phyloP scores from a whole-genome alignment of 2,888 invertebrate genomes.

The Mesorhabditis belari region DNA sequence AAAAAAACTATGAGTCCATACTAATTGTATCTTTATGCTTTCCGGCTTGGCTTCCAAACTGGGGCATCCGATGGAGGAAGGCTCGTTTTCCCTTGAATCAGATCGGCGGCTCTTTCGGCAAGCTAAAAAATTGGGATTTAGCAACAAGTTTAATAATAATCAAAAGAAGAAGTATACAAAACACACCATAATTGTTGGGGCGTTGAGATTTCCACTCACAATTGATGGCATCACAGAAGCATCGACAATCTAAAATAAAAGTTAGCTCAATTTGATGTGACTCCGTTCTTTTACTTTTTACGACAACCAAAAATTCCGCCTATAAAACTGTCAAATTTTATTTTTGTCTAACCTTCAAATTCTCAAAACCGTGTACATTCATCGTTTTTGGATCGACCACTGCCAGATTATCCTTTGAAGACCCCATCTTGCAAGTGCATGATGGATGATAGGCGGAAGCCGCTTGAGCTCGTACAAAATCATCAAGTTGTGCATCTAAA shows the following conservation, averaged over 20 bases:
- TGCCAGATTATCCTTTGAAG: conserved; percentile 55
- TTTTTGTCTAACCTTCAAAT: conserved; percentile 25
- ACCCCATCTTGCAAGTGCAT: conserved; percentile 71
- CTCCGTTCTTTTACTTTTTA: background rate
- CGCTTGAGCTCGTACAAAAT: conserved; percentile 39
- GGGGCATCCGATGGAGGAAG: conserved; percentile 37
- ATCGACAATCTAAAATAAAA: conserved; percentile 68
- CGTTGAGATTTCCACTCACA: conserved; percentile 68
- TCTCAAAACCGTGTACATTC: conserved; percentile 41
- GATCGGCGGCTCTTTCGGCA: conserved; percentile 58
- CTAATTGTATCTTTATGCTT: too few species aligned
- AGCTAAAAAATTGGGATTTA: too few species aligned
- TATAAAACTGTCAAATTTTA: background rate
- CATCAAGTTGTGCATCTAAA: conserved; percentile 51
- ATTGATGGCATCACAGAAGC: conserved; percentile 74
- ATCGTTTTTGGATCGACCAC: conserved; percentile 66
- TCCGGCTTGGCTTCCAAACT: too few species aligned
- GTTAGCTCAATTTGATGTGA: background rate
- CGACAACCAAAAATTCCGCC: background rate
- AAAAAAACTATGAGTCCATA: background rate
- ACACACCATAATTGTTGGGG: conserved; percentile 59
- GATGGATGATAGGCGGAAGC: conserved; percentile 72
- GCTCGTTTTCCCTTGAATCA: conserved; percentile 53
- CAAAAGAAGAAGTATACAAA: too few species aligned
- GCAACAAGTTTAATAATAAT: too few species aligned